Evolutionary conservation across 2,113 vertebrate species (phyloP), one percentile per base, ranked within the genome.

Genomic region (Lamprologus ornatipinnis): DNA sequence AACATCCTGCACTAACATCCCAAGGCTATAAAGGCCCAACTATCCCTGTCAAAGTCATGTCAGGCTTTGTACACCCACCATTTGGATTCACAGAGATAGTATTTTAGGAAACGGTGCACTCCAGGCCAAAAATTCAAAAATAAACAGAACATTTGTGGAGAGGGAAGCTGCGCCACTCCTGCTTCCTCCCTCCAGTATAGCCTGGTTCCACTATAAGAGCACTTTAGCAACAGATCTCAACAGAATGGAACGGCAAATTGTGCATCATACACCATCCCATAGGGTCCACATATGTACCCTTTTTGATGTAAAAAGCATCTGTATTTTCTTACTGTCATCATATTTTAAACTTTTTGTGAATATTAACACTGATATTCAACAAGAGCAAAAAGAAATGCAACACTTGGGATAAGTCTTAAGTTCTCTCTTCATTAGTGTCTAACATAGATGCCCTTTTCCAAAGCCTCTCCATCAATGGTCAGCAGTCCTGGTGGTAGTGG

Each of bases 111-210:
- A 94, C 84, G 49, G 85, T 80, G 88, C 87, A 85, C 85, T 88
- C 86, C 89, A 90, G 88, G 88, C 87, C 92, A 92, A 63, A 93
- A 90, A 84, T 91, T 95, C 81, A 86, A 94, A 96, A 96, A 96
- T 94, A 96, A 96, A 96, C 84, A 91, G 82, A 78, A 85, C 86
- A 80, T 95, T 95, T 94, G 94, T 92, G 90, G 89, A 85, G 87
- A 78, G 90, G 94, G 93, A 94, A 94, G 88, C 89, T 88, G 65
- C 85, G 80, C 90, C 90, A 84, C 89, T 91, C 80, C 89, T 86
- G 93, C 83, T 94, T 95, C 92, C 91, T 87, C 89, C 88, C 87
- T 65, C 40, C 82, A 87, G 54, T 90, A 84, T n/a, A 42, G 70
- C 80, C 70, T 54, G 49, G 85, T 70, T 58, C 88, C 86, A 55